Base-by-base conservation (phyloP, 2,888 invertebrate species). In the Heliconius charithonia region DNA sequence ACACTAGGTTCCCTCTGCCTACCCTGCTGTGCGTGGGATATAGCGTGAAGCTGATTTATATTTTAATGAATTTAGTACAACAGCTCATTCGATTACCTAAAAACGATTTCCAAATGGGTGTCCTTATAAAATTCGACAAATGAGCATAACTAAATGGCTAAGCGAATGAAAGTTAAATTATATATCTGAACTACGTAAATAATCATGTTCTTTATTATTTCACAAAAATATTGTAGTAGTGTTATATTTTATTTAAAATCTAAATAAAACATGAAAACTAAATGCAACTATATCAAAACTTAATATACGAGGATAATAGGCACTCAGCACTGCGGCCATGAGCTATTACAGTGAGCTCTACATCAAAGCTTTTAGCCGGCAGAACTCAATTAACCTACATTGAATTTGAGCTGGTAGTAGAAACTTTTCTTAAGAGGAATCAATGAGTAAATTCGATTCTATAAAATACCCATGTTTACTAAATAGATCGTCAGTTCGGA, bases 381-480 rank as follows among this genome's bases (percentile, higher is more conserved):
- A 79, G 80, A 84, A 83, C 81, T 81, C 79, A 82, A 83, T 82
- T 82, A 83, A 82, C 83, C 83, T 79, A 83, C 80, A 82, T 83
- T 80, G 80, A 83, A 76, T 82, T 81, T 73, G 78, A 77, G 76
- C 75, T 81, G 70, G 71, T 78, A 80, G 72, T 77, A 77, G 70
- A 80, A 83, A 83, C 80, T 81, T 82, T 81, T 80, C 79, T 73
- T 73, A 78, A 79, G 77, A 74, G 75, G 73, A 82, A 83, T 83
- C 81, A 83, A 81, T 79, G 80, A 76, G 63, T 67, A 63, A 74
- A 81, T 80, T 80, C 80, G 76, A 80, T 82, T 81, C 73, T 66
- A 65, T 69, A 29, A 51, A 22, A 51, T 51, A 79, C 67, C 25
- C 62, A 62, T 77, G 7, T 19, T 51, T 51, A 51, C 72, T 22